Conservation (phyloP, 2,888 invertebrate species). For the Cryptops parisi region DNA sequence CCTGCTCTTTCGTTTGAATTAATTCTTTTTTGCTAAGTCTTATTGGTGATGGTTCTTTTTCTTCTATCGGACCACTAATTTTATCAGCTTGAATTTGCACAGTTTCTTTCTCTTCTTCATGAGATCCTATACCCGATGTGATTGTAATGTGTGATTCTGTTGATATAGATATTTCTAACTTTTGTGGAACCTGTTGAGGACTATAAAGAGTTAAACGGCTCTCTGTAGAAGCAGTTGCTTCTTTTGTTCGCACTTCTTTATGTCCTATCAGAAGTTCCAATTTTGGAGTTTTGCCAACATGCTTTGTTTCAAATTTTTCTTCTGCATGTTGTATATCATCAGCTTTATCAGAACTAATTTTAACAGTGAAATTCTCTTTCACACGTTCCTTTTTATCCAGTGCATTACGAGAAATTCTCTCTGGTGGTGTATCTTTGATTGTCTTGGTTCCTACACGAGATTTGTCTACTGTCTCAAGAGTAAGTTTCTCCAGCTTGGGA, state of each 20-base stretch:
- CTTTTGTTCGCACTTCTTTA: slow-evolving; percentile 16
- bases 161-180: slow-evolving; percentile 15
- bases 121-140: slow-evolving; percentile 1
- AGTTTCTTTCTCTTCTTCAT: not conserved
- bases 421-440: too few species aligned
- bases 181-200: slow-evolving; percentile 6
- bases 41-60: not conserved
- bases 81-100: not conserved
- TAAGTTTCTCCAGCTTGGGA: too few species aligned
- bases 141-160: slow-evolving; percentile 17
- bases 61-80: not conserved
- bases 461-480: too few species aligned
- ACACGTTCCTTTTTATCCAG: too few species aligned
- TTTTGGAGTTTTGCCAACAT: too few species aligned
- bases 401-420: too few species aligned
- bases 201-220: slow-evolving; percentile 15
- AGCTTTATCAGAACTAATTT: too few species aligned
- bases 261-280: slow-evolving; percentile 16
- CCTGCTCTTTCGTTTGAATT: not conserved
- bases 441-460: too few species aligned
- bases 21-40: not conserved
- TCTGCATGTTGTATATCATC: too few species aligned
- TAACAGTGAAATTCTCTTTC: too few species aligned
- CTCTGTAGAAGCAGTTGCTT: slow-evolving; percentile 17
- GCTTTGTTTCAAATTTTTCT: too few species aligned